phyloP scores from a whole-genome alignment of 2,797 vertebrate species.

The Petrocephalus schoutedeni region DNA sequence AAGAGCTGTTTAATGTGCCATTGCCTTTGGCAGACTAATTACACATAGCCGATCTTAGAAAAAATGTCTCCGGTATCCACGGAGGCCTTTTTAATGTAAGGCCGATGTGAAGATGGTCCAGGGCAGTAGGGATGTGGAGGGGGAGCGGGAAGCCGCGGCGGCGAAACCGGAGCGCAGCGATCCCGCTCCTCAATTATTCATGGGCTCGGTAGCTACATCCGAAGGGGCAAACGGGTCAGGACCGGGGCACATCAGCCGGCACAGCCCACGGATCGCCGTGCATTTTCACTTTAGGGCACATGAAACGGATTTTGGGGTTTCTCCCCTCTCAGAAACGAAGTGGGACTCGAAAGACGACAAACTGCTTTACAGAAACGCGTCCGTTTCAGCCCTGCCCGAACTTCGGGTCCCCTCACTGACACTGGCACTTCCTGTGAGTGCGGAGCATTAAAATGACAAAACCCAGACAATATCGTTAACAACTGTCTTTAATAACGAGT shows the following conservation, averaged over 20 bases:
- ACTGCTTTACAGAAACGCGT: neutral
- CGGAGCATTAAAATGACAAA: neutral
- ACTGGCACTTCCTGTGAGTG: neutral
- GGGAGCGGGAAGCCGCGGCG: neutral
- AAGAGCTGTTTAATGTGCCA: neutral
- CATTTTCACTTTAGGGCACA: neutral
- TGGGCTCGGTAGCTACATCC: neutral
- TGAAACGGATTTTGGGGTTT: neutral
- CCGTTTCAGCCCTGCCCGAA: neutral
- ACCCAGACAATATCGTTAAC: neutral
- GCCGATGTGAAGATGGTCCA: neutral
- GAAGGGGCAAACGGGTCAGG: neutral
- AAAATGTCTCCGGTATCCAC: neutral
- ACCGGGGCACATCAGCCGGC: neutral
- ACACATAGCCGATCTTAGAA: neutral
- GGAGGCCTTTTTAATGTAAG: neutral
- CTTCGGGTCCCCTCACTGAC: neutral
- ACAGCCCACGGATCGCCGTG: neutral
- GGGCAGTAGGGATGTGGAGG: neutral
- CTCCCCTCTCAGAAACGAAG: neutral
- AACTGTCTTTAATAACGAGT: neutral
- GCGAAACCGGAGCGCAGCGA: neutral
- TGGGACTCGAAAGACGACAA: neutral
- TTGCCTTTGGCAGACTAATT: neutral
- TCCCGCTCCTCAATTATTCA: neutral